Base-by-base conservation (phyloP, 2,113 vertebrate species). In the Strix uralensis region DNA sequence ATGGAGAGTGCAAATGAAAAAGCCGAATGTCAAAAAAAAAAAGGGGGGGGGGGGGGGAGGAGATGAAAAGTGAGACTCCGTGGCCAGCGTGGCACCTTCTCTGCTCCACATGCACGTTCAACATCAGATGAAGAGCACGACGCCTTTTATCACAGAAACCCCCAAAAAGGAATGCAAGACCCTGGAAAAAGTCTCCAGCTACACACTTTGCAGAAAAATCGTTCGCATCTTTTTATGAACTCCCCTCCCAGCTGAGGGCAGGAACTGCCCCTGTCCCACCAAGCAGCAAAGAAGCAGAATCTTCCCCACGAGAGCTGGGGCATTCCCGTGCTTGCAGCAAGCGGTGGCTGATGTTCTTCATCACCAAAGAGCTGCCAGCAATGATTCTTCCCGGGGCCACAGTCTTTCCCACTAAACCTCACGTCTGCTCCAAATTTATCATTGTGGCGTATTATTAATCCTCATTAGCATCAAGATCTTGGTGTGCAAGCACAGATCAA, bases 81-180 rank as follows among this genome's bases (percentile, higher is more conserved):
- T 5, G 5, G 18, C 23, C 90, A 61, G 61, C 9, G 1, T 1
- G 4, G 46, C n/a, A 15, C 30, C 40, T 32, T 27, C 57, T 13
- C 54, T 42, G 69, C 54, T 38, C n/a, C 62, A 26, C 1, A 3
- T 8, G 23, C 7, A 3, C n/a, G 59, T 81, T 51, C 12, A 27
- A 14, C 29, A 6, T 0, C 0, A 4, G 15, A 4, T 15, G 23
- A 42, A 67, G 40, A 12, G 13, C 22, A 7, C 0, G 3, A 3
- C 1, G 2, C 29, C 27, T 62, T 13, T 16, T 34, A 32, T 4
- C 23, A 27, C 81, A 4, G 20, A 52, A 81, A 7, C 3, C 17
- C 46, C 54, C 27, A 9, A 71, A 44, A 2, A 13, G 54, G 27
- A 77, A 80, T 2, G 21, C 16, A 29, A 47, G 55, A 65, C 23